Evolutionary conservation across 2,888 invertebrate species (phyloP), one percentile per base, ranked within the genome.

Genomic region (Scaptomyza parva): DNA sequence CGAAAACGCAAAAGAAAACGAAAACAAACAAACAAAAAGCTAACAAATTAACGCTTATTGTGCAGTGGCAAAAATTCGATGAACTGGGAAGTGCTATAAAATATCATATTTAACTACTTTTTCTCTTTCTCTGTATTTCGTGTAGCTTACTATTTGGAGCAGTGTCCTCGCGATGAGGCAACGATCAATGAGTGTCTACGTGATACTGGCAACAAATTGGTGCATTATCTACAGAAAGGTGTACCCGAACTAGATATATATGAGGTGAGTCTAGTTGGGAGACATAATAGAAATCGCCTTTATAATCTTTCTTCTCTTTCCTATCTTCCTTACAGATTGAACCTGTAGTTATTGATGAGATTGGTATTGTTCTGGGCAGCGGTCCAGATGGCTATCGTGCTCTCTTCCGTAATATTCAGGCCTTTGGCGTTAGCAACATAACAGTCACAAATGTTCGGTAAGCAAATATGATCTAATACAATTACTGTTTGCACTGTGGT

Each of bases 371-470:
- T 0, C 91, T 97, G 69, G 97, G 97, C 43, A 94, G 93, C 24
- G 96, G 96, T 0, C 96, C 96, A 0, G 95, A 97, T 88, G 96
- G 96, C 0, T 97, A 97, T 92, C 93, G 95, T 48, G 96, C 96
- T 1, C 94, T 94, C 40, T 97, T 97, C 92, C 94, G 94, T 69
- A 95, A 96, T 82, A 96, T 97, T 78, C 94, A 95, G 75, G 96
- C 96, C 0, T 95, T 93, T 76, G 97, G 97, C 14, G 96, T 96
- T 24, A 95, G 96, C 79, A 95, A 96, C 81, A 93, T 96, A 90
- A 95, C 95, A 50, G 94, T 97, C 55, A 96, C 95, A 2, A 95
- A 95, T 76, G 94, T 96, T 76, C 95, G 96, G 95, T 95, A 92
- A 90, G 92, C 88, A 48, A 2, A 37, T 6, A 22, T 3, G 2